Base-by-base conservation (phyloP, 2,797 vertebrate genomes). In the Danio albolineatus region DNA sequence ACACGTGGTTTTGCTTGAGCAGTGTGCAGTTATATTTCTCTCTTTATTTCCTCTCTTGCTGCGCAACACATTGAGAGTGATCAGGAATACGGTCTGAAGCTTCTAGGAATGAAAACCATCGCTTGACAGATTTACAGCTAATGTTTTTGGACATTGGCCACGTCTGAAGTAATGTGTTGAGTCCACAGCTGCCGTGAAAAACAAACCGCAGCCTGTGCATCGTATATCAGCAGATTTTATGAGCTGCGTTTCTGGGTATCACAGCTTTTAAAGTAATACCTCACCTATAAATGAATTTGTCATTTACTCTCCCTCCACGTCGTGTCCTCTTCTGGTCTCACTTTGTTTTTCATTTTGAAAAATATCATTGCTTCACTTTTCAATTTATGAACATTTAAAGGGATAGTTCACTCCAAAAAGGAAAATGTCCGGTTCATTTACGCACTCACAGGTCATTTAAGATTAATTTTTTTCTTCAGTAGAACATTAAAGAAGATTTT, bases 121-220 rank as follows among this genome's bases (percentile, higher is more conserved):
- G 6, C 44, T 17, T 39, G 16, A 57, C 19, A 39, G 74, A 73
- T 65, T 82, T 70, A 73, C 51, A 70, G 49, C 14, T 17, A 39
- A 51, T 48, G 28, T 48, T 66, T 61, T 69, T 76, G 60, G 62
- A 65, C 10, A 17, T 9, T 36, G 4, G 57, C 69, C 73, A 65
- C 7, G 16, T 44, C 76, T 82, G 19, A 67, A 74, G 46, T 74
- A 44, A 79, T 69, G 28, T 60, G 36, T 60, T 6, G 66, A 14
- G 54, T 62, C 44, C 28, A 12, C 28, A 60, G 17, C 54, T 56
- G 57, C 28, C 12, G 43, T 67, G 36, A 21, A 75, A 57, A 51
- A 44, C 56, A 64, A 57, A 9, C 51, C 2, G 7, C 39, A 14
- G n/a, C 16, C 59, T 4, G 9, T 4, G 16, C 7, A 16, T 59